A percentile compares a stretch with the other conserved stretches of the same genome.
phyloP scores from a whole-genome alignment of 2,888 invertebrate species.

The Uloborus plumipes region DNA sequence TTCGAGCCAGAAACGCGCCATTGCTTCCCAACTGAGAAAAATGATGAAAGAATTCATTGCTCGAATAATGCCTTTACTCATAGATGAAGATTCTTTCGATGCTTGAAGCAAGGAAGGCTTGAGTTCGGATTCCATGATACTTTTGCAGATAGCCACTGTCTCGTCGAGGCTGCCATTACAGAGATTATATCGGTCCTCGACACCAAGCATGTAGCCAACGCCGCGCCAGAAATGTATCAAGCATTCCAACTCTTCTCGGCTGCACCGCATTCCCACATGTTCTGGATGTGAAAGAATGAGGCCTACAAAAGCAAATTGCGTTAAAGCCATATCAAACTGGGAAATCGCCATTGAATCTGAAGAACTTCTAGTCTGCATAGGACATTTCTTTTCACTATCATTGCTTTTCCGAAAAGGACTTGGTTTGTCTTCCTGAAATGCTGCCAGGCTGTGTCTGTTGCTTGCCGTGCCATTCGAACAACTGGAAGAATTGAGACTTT shows the following conservation, averaged over 20 bases:
- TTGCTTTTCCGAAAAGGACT: no score
- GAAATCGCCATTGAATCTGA: constrained; percentile 73
- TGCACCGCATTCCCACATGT: constrained; percentile 78
- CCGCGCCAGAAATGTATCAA: constrained; percentile 88
- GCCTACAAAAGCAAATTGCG: constrained; percentile 90
- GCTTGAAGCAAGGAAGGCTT: constrained; percentile 55
- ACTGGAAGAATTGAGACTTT: background rate
- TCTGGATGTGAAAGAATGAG: constrained; percentile 77
- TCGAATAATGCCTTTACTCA: constrained; percentile 63
- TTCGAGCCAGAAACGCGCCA: constrained; percentile 63
- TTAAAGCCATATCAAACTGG: constrained; percentile 87
- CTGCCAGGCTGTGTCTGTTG: background rate
- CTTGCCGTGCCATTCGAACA: constrained; percentile 3
- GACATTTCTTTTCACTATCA: no score
- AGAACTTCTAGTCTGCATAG: background rate
- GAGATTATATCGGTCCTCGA: constrained; percentile 76
- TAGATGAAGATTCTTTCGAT: constrained; percentile 49
- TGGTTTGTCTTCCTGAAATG: no score
- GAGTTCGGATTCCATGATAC: constrained; percentile 57
- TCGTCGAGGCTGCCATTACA: constrained; percentile 64
- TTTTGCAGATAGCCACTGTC: constrained; percentile 51
- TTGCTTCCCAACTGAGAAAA: constrained; percentile 64
- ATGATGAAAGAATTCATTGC: constrained; percentile 63
- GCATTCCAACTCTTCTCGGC: constrained; percentile 79
- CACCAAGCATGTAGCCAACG: constrained; percentile 84